Evolutionary conservation across 2,888 invertebrate genomes (phyloP).

Genomic region (Caenorhabditis wallacei): DNA sequence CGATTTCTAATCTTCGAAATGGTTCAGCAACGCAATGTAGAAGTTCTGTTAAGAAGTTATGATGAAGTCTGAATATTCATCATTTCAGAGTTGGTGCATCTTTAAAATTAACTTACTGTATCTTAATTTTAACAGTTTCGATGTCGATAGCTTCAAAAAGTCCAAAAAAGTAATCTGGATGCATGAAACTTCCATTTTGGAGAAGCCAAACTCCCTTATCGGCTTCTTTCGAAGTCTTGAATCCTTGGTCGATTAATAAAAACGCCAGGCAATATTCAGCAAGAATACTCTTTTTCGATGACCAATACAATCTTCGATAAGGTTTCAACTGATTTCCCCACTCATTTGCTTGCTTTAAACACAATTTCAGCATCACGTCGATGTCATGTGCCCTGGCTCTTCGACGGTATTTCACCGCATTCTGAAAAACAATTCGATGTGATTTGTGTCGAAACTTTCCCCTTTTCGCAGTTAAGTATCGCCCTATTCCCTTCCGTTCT

Average conservation of each 20-base stretch:
- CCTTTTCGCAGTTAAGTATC: neutral
- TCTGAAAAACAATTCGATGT: neutral
- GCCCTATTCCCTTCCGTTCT: too few relatives aligned
- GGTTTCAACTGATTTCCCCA: conserved; percentile 70
- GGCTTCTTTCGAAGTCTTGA: conserved; percentile 55
- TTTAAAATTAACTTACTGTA: conserved; percentile 52
- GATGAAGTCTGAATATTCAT: conserved; percentile 55
- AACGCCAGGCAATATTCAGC: conserved; percentile 69
- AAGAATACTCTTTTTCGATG: conserved; percentile 57
- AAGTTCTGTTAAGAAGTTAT: conserved; percentile 58
- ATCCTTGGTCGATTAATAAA: conserved; percentile 69
- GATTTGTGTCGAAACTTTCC: too few relatives aligned
- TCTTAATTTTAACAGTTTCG: conserved; percentile 40
- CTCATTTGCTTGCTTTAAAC: conserved; percentile 64
- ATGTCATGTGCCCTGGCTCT: conserved; percentile 68
- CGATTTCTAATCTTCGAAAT: conserved; percentile 36
- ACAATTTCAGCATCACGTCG: conserved; percentile 68
- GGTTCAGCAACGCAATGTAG: conserved; percentile 45
- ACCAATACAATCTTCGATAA: conserved; percentile 29
- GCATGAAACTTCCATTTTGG: conserved; percentile 67
- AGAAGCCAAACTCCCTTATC: conserved; percentile 64
- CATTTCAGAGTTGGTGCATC: neutral
- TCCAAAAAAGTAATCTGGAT: conserved; percentile 62
- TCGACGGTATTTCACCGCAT: conserved; percentile 37
- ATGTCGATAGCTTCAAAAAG: conserved; percentile 46